Conservation (phyloP, 1,140 invertebrate species). For the Limonius californicus region DNA sequence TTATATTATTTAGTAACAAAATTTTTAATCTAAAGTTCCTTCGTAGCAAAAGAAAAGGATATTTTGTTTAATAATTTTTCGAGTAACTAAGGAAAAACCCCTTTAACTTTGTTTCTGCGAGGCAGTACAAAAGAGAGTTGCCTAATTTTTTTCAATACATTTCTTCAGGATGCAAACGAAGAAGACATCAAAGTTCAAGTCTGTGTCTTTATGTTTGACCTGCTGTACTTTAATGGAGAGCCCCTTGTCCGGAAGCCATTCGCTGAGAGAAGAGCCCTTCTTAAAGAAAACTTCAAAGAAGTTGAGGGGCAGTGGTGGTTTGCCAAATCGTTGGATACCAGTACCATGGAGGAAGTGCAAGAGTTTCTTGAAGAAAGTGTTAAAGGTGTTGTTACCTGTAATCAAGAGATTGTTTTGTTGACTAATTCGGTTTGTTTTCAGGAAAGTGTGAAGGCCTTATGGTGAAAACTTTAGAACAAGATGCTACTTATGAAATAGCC, state of each 20-base stretch:
- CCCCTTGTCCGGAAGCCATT: conserved; percentile 81
- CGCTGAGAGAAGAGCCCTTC: conserved; percentile 66
- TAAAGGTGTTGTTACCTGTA: conserved; percentile 56
- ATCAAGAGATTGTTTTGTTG: background rate
- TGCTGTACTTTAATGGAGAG: conserved; percentile 91
- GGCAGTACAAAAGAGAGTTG: background rate
- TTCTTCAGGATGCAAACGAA: conserved; percentile 74
- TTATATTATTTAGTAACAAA: too few relatives aligned
- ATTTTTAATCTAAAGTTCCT: too few relatives aligned
- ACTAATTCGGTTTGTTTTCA: conserved; percentile 36
- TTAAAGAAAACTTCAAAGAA: conserved; percentile 73
- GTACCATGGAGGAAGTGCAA: conserved; percentile 87
- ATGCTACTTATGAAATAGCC: conserved; percentile 97
- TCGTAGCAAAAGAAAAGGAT: background rate
- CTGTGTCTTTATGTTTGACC: conserved; percentile 96
- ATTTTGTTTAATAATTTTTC: background rate
- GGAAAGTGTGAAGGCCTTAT: conserved; percentile 98
- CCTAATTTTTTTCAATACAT: too few relatives aligned
- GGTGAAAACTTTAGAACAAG: conserved; percentile 92
- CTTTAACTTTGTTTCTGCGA: background rate
- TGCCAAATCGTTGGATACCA: conserved; percentile 80
- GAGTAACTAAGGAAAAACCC: too few relatives aligned
- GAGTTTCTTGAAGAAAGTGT: conserved; percentile 95
- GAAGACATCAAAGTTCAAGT: conserved; percentile 95
- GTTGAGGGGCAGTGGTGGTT: conserved; percentile 83